Conservation (phyloP, 1,140 invertebrate species). For the Metopolophium dirhodum region DNA sequence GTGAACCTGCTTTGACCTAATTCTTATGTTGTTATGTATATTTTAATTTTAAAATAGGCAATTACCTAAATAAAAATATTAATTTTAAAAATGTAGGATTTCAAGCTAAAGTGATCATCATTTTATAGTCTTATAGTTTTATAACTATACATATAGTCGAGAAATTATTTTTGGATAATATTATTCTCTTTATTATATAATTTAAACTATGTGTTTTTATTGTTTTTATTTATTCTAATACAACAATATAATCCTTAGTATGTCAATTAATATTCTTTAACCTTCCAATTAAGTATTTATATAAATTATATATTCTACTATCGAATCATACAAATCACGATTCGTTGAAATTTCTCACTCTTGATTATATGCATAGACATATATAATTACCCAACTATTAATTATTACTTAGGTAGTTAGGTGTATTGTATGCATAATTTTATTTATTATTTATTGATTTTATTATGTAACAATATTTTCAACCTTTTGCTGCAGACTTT, state of each 20-base stretch:
- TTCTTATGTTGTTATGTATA: not conserved
- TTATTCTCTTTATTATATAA: not conserved
- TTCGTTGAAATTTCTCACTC: not conserved
- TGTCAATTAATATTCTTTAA: not conserved
- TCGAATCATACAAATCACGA: not conserved
- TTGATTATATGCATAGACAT: not conserved
- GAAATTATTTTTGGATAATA: not conserved
- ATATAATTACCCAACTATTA: not conserved
- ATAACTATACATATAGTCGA: not conserved
- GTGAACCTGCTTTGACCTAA: not conserved
- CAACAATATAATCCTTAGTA: not conserved
- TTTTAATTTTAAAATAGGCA: not conserved
- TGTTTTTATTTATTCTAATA: not conserved
- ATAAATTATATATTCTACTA: not conserved
- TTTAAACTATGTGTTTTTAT: not conserved
- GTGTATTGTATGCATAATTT: not conserved
- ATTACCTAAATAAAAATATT: not conserved
- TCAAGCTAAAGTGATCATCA: not conserved
- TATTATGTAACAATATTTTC: slow-evolving; percentile 2
- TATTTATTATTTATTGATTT: slow-evolving; percentile 13
- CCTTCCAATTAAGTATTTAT: not conserved
- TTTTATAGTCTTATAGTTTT: not conserved
- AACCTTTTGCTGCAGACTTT: not conserved
- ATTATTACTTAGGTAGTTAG: not conserved
- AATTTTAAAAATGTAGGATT: not conserved